phyloP scores from a whole-genome alignment of 2,797 vertebrate species.

The Hoplostethus mediterraneus region DNA sequence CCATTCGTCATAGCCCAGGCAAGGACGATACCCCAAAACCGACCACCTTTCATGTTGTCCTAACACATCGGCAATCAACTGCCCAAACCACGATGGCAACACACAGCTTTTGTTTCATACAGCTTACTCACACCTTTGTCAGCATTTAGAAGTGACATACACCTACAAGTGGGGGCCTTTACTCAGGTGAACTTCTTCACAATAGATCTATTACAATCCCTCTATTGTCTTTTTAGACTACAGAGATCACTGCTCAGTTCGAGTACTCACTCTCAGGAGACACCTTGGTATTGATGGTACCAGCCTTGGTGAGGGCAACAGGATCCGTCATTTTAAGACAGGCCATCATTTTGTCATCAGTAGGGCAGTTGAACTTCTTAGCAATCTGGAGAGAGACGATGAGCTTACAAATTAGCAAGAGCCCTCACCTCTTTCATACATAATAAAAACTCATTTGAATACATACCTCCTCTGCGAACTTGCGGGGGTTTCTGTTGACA shows the following conservation, averaged over 20 bases:
- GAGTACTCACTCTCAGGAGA: slow-evolving; percentile 50
- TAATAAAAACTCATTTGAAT: background rate
- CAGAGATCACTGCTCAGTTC: background rate
- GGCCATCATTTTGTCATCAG: slow-evolving; percentile 73
- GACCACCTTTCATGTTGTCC: no score
- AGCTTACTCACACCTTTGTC: no score
- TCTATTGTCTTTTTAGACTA: background rate
- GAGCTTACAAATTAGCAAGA: background rate
- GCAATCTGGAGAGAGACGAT: slow-evolving; percentile 18
- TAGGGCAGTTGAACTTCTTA: slow-evolving; percentile 81
- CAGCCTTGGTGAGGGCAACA: slow-evolving; percentile 78
- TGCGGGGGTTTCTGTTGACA: slow-evolving; percentile 84
- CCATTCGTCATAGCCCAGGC: no score
- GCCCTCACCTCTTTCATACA: background rate
- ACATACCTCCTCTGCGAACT: slow-evolving; percentile 81
- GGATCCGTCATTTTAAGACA: slow-evolving; percentile 83
- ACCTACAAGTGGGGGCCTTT: no score
- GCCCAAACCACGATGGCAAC: no score
- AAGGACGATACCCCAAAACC: no score
- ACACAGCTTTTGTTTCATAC: no score
- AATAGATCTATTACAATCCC: no score
- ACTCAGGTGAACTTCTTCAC: no score
- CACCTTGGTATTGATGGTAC: slow-evolving; percentile 51
- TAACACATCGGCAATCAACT: no score
- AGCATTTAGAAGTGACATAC: no score